phyloP scores from a whole-genome alignment of 2,888 invertebrate species.

The Calameuta filiformis region DNA sequence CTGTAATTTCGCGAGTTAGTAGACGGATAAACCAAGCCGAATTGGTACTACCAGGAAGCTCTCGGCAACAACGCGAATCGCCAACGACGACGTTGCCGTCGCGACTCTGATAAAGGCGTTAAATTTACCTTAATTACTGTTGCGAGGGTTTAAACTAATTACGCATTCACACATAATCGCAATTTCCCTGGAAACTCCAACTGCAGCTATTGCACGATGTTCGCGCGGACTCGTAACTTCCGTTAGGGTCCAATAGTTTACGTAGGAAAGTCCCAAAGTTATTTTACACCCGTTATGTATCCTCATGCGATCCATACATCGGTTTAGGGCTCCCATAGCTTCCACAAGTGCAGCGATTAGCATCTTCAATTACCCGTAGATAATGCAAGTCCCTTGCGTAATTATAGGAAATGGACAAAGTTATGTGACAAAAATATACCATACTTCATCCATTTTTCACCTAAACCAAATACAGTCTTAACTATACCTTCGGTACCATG shows the following conservation, averaged over 20 bases:
- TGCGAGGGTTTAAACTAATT: constrained; percentile 24
- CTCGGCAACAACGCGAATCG: not conserved
- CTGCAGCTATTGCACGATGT: not conserved
- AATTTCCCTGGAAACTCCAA: not conserved
- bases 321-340: not conserved
- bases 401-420: not conserved
- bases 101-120: constrained; percentile 24
- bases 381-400: not conserved
- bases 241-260: not conserved
- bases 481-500: too few species aligned
- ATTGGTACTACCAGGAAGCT: not conserved
- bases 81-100: not conserved
- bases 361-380: not conserved
- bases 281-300: not conserved
- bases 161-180: constrained; percentile 18
- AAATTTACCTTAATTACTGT: constrained; percentile 33
- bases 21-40: constrained; percentile 24
- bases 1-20: constrained; percentile 25
- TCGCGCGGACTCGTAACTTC: not conserved
- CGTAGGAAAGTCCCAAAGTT: not conserved
- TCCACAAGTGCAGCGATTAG: not conserved
- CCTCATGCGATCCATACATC: not conserved
- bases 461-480: too few species aligned
- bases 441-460: not conserved
- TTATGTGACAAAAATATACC: not conserved